Conservation (phyloP, 2,113 vertebrate species). For the Sebastes fasciatus region DNA sequence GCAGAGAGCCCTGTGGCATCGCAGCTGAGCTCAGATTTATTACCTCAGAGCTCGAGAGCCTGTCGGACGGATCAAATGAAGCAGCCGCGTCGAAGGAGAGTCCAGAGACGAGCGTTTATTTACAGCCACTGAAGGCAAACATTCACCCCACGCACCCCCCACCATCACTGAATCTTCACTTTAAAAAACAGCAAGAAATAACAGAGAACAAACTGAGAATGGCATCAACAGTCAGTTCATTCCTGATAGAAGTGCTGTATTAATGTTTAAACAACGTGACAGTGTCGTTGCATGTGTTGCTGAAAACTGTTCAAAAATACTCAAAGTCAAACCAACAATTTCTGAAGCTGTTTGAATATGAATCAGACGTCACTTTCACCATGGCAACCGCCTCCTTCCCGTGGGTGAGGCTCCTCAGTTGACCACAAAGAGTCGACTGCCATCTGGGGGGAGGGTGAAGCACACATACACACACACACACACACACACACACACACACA, state of each 20-base stretch:
- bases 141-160: too few species aligned
- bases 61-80: not conserved
- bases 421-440: slow-evolving; percentile 43
- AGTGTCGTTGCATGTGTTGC: not conserved
- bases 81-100: not conserved
- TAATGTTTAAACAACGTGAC: too few species aligned
- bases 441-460: slow-evolving; percentile 52
- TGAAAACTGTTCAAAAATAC: not conserved
- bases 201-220: too few species aligned
- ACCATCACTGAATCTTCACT: not conserved
- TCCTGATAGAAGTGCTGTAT: too few species aligned
- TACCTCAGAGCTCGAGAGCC: slow-evolving; percentile 26
- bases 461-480: slow-evolving; percentile 14
- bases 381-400: slow-evolving; percentile 62
- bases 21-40: slow-evolving; percentile 52
- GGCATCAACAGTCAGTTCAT: too few species aligned
- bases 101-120: slow-evolving; percentile 10
- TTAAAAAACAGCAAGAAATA: not conserved
- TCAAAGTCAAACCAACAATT: not conserved
- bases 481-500: slow-evolving; percentile 11
- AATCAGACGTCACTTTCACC: slow-evolving; percentile 28
- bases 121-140: not conserved
- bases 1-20: slow-evolving; percentile 11
- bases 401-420: slow-evolving; percentile 29
- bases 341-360: not conserved